These are phyloP conservation scores for Protobothrops flavoviridis DNA, from an alignment of 2,113 vertebrate genomes.

Conservation along the genomic window DNA sequence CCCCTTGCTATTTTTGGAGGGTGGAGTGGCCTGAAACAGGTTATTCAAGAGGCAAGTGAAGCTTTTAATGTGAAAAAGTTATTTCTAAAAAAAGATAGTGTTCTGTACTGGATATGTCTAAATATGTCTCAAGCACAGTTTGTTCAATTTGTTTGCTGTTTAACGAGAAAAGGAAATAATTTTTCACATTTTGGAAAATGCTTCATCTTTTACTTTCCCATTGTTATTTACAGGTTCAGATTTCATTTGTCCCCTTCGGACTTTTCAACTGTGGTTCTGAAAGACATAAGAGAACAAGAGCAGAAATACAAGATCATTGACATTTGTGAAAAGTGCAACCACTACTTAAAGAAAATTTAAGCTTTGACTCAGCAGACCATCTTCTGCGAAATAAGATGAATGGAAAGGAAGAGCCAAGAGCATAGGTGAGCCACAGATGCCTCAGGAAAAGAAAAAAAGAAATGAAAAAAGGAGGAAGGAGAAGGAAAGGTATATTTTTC, in stretches of 20 bases:
- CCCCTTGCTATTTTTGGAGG: not conserved
- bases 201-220: not conserved
- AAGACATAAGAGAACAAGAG: slow-evolving; percentile 12
- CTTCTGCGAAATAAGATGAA: slow-evolving; percentile 18
- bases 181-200: not conserved
- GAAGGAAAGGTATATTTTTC: not conserved
- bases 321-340: slow-evolving; percentile 30
- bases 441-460: not conserved
- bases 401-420: not conserved
- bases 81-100: not conserved
- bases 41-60: not conserved
- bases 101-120: not conserved
- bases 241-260: slow-evolving; percentile 8
- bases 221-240: not conserved
- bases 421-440: not conserved
- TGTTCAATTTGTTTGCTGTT: not conserved
- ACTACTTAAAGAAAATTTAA: not conserved
- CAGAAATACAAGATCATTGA: slow-evolving; percentile 32
- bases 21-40: not conserved
- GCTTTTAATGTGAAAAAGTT: not conserved
- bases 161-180: not conserved
- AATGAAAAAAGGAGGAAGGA: not conserved
- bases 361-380: slow-evolving; percentile 29
- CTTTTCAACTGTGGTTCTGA: slow-evolving; percentile 10
- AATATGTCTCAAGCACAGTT: not conserved